A percentile compares a stretch with the other conserved stretches of the same genome.
phyloP scores from a whole-genome alignment of 2,797 vertebrate genomes.

The Poeciliopsis turneri region DNA sequence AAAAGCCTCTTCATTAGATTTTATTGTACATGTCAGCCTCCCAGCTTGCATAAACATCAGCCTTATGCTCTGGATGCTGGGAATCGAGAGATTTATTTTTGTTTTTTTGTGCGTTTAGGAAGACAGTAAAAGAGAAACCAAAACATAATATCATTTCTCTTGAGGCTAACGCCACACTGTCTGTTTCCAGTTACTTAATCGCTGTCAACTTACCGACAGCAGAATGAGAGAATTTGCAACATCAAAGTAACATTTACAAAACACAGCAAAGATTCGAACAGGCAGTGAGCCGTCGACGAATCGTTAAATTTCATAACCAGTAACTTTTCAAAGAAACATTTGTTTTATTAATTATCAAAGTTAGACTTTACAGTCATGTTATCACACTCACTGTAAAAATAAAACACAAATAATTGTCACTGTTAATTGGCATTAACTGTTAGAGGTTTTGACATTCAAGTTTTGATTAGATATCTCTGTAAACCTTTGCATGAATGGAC shows the following conservation, averaged over 20 bases:
- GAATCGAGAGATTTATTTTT: neutral
- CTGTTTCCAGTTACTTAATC: neutral
- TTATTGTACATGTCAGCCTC: neutral
- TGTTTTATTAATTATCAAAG: constrained; percentile 10
- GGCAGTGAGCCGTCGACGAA: neutral
- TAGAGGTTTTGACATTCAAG: too few species aligned
- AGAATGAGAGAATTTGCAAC: neutral
- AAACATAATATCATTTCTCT: neutral
- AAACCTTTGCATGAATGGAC: too few species aligned
- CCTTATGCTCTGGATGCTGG: neutral
- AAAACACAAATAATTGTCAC: neutral
- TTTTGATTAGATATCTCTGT: too few species aligned
- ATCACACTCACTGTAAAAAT: neutral
- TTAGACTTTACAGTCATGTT: neutral
- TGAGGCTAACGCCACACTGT: too few species aligned
- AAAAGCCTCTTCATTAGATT: neutral
- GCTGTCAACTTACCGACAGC: neutral
- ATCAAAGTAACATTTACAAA: too few species aligned
- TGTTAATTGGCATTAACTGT: too few species aligned
- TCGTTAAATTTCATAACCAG: neutral
- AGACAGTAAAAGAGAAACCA: neutral
- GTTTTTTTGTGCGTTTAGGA: neutral
- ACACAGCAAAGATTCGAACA: too few species aligned
- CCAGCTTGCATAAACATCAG: neutral
- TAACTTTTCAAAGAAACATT: neutral